A percentile compares a stretch with the other conserved stretches of the same genome.
These are phyloP conservation scores for Regulus satrapa DNA, from an alignment of 2,113 vertebrate species.

Conservation along the genomic window DNA sequence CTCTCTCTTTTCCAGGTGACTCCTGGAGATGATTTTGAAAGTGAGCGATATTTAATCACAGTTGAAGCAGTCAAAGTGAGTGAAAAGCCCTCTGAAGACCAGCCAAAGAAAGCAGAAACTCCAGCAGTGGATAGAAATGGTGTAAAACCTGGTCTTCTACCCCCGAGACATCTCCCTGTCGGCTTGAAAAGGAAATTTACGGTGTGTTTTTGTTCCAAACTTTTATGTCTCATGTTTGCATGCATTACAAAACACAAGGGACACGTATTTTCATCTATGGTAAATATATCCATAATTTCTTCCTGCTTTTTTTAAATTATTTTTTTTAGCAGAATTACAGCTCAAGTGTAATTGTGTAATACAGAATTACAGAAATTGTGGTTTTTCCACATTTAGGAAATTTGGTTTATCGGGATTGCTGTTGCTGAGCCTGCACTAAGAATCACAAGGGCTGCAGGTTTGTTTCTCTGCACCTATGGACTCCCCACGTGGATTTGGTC, in stretches of 20 bases:
- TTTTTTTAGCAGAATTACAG: neutral
- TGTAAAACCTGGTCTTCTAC: neutral
- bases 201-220: conserved; percentile 51
- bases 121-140: neutral
- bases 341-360: too few species aligned
- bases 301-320: neutral
- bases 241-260: neutral
- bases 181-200: conserved; percentile 76
- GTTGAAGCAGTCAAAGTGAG: conserved; percentile 62
- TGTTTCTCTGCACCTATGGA: neutral
- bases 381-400: neutral
- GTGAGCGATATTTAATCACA: conserved; percentile 75
- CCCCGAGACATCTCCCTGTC: conserved; percentile 38
- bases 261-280: neutral
- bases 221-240: neutral
- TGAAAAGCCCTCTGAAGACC: neutral
- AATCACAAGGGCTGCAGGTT: neutral
- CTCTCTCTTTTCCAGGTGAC: conserved; percentile 57
- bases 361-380: neutral
- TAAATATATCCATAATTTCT: neutral
- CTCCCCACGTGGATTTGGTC: neutral
- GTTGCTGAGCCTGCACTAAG: neutral
- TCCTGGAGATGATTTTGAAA: conserved; percentile 75
- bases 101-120: neutral
- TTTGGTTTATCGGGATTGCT: neutral